phyloP scores from a whole-genome alignment of 2,113 vertebrate genomes.

The Himantopus leucocephalus region DNA sequence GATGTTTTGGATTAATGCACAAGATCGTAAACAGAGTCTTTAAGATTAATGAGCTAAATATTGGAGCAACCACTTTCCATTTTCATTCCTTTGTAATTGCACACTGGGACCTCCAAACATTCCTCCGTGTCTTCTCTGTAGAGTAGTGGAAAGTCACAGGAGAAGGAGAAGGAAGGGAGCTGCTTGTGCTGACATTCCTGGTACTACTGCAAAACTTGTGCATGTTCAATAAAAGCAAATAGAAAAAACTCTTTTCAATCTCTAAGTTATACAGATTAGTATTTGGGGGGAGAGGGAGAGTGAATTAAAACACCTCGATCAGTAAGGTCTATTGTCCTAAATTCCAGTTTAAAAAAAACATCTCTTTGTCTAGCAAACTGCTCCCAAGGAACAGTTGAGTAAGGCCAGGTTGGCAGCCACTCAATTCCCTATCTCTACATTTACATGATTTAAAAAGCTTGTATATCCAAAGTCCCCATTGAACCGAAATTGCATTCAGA shows the following conservation, averaged over 20 bases:
- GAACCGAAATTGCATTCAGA: conserved; percentile 39
- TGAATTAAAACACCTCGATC: background rate
- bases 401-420: conserved; percentile 35
- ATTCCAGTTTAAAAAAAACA: background rate
- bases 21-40: background rate
- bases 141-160: background rate
- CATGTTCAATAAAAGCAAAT: background rate
- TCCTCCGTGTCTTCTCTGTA: background rate
- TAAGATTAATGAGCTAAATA: conserved; percentile 33
- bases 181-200: background rate
- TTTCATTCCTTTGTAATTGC: conserved; percentile 10
- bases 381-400: conserved; percentile 35
- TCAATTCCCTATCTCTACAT: conserved; percentile 44
- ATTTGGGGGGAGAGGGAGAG: background rate
- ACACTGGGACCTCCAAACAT: background rate
- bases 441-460: conserved; percentile 41
- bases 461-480: conserved; percentile 30
- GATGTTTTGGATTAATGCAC: background rate
- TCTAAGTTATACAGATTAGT: background rate
- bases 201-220: background rate
- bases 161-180: background rate
- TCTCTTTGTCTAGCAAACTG: conserved; percentile 22
- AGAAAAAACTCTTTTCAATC: background rate
- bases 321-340: background rate
- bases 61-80: conserved; percentile 25